Percentiles rank a stretch among this genome's conserved stretches.
Conservation (phyloP, 1,140 invertebrate genomes). For the Hypsibius dujardini region DNA sequence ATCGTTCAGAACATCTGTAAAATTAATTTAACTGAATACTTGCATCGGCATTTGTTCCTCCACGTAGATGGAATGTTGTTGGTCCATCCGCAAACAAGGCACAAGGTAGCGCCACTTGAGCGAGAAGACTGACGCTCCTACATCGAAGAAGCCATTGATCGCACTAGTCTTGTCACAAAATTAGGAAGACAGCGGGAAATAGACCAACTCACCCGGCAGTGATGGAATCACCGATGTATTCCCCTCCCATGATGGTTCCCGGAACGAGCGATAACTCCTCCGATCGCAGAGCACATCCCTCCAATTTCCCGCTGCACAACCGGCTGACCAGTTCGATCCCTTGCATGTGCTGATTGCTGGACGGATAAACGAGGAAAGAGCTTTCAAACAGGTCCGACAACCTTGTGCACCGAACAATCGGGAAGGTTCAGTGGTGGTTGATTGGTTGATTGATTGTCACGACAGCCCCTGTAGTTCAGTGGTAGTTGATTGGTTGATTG, state of each 20-base stretch:
- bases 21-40: too few species aligned
- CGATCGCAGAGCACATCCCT: not conserved
- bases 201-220: slow-evolving; percentile 10
- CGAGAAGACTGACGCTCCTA: slow-evolving; percentile 53
- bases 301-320: not conserved
- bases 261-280: not conserved
- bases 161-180: not conserved
- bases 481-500: too few species aligned
- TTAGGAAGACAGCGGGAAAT: too few species aligned
- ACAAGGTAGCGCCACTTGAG: slow-evolving; percentile 65
- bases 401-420: too few species aligned
- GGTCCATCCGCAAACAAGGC: slow-evolving; percentile 44
- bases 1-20: too few species aligned
- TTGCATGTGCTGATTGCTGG: slow-evolving; percentile 1
- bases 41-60: slow-evolving; percentile 75
- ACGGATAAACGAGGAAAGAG: too few species aligned
- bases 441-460: too few species aligned
- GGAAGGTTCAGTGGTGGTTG: too few species aligned
- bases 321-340: not conserved
- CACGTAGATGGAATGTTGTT: slow-evolving; percentile 45
- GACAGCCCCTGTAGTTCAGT: too few species aligned
- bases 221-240: not conserved
- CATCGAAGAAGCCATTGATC: slow-evolving; percentile 16
- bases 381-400: too few species aligned
- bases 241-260: not conserved